Percentiles rank a stretch among this genome's conserved stretches.
Conservation (phyloP, 2,797 vertebrate genomes). For the Sternotherus odoratus region DNA sequence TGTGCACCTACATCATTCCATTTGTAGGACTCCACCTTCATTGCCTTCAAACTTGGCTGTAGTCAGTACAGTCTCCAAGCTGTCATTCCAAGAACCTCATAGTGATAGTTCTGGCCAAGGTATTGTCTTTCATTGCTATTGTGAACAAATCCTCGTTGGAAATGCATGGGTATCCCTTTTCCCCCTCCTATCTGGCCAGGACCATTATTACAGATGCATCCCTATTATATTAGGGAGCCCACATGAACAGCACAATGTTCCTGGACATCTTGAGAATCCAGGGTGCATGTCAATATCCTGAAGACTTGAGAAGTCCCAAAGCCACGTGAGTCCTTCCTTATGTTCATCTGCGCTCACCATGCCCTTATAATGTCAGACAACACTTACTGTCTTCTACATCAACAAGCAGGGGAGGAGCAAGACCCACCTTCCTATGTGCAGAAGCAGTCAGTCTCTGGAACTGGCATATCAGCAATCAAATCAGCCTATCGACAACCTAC, state of each 20-base stretch:
- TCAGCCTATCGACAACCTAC: not conserved
- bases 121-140: not conserved
- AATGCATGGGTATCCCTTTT: too few species aligned
- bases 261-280: not conserved
- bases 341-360: not conserved
- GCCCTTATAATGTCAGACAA: not conserved
- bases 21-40: not conserved
- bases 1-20: not conserved
- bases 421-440: not conserved
- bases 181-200: not conserved
- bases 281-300: not conserved
- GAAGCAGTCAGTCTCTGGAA: not conserved
- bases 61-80: not conserved
- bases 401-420: not conserved
- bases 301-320: not conserved
- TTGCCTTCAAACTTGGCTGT: not conserved
- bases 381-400: not conserved
- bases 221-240: not conserved
- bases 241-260: not conserved
- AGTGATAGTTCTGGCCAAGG: not conserved
- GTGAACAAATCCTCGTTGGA: not conserved
- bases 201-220: not conserved
- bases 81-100: not conserved
- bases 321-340: not conserved
- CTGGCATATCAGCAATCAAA: not conserved